Base-by-base conservation (phyloP, 2,888 invertebrate species). In the Drosophila siamana region DNA sequence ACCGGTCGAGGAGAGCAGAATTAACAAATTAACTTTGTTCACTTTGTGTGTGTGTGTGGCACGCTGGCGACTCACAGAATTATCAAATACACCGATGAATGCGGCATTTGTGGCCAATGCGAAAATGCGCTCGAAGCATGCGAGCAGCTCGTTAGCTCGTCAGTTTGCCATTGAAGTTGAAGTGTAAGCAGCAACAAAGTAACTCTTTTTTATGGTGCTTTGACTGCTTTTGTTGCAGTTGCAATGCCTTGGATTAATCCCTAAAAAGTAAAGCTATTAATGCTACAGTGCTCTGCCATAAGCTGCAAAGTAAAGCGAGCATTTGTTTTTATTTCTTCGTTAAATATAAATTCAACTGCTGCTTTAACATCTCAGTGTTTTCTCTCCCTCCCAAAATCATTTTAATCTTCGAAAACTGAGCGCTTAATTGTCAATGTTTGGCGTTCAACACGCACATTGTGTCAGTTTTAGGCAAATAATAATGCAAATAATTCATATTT, bases 21-120 rank as follows among this genome's bases (percentile, higher is more conserved):
- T 67, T 54, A 28, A 41, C 66, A 44, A 48, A 55, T 74, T 74
- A 72, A 62, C 60, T 43, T 61, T 26, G 24, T n/a, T 38, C 70
- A 54, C 36, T 24, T 33, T 30, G n/a, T n/a, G n/a, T n/a, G n/a
- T 19, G 19, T 3, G 16, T 30, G 30, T 56, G 41, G 41, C 43
- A 24, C 6, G 1, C 24, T 54, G 41, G 47, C 22, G 41, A 41
- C n/a, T 46, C 38, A 56, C 15, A 28, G 44, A 52, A 72, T 72
- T 48, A 24, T 38, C 22, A 33, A 48, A 44, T 46, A 36, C 26
- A 36, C 24, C 15, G 16, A 19, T 47, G 24, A 1, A 24, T 30
- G 3, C 30, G 30, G 4, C 30, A 33, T 48, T 36, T n/a, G n/a
- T n/a, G n/a, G n/a, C n/a, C n/a, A n/a, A n/a, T n/a, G n/a, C n/a